Base-by-base conservation (phyloP, 2,113 vertebrate genomes). In the Forbesichthys papilliferus region DNA sequence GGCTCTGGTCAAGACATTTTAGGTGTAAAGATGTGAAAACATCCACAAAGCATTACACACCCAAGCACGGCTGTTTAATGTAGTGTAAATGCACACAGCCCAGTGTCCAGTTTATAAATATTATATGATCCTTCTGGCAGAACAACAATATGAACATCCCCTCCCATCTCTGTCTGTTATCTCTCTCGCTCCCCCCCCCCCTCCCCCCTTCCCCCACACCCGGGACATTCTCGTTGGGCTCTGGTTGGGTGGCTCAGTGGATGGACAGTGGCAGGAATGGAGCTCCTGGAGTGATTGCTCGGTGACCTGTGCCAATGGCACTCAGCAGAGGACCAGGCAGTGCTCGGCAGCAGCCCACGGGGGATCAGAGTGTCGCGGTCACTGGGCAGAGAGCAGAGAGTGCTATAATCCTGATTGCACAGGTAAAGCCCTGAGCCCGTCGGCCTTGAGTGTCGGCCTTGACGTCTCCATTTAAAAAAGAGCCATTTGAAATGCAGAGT, bases 241-340 rank as follows among this genome's bases (percentile, higher is more conserved):
- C 79, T 87, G 86, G 80, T 82, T 89, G 86, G 61, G 66, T 80
- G 81, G 76, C 79, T 66, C 92, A 99, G 98, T 99, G 78, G 98
- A 99, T 47, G 98, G 98, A 64, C 96, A 99, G 90, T 99, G 98
- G 98, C 96, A 98, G 80, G 98, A 99, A 87, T 99, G 98, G 98
- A 98, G 95, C 77, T 84, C 94, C 0, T 99, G 98, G 97, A 98
- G 96, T 80, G 95, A 97, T 84, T 99, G 98, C 85, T 98, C 98
- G 0, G 98, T 98, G 90, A 98, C 96, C 5, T 99, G 98, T 86
- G 95, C 96, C 54, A 99, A 99, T 7, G 98, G 98, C 78, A 99
- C 98, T 4, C 98, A 99, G 90, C 97, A 99, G 91, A 92, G 97
- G 71, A 98, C 95, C 85, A 86, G 98, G 66, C 96, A 98, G 86